These are phyloP conservation scores for Protaetia brevitarsis DNA, from an alignment of 1,140 invertebrate genomes.

Conservation along the genomic window DNA sequence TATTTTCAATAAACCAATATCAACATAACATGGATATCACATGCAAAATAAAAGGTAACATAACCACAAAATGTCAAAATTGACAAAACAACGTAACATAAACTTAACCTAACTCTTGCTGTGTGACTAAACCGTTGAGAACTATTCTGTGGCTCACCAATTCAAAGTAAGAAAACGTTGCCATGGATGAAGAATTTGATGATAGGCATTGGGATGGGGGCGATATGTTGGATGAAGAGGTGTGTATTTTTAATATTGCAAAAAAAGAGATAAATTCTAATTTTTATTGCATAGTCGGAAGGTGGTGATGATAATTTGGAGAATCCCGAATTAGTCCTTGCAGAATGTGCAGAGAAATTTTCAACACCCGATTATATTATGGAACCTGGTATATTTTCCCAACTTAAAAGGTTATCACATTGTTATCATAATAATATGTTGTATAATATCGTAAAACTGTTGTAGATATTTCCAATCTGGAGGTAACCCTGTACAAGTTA, in stretches of 20 bases:
- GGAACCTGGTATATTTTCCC: slow-evolving; percentile 94
- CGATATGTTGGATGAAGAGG: slow-evolving; percentile 37
- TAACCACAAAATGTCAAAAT: no score
- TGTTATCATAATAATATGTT: not conserved
- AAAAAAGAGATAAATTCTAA: no score
- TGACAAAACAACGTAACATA: no score
- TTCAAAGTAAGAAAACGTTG: not conserved
- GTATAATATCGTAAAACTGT: slow-evolving; percentile 21
- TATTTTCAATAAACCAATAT: no score
- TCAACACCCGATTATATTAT: slow-evolving; percentile 94
- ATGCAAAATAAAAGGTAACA: no score
- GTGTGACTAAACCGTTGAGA: not conserved
- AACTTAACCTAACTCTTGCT: no score
- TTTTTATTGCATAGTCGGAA: slow-evolving; percentile 45
- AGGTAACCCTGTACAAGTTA: slow-evolving; percentile 93
- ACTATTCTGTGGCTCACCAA: not conserved
- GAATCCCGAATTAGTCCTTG: slow-evolving; percentile 79
- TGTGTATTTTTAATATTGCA: no score
- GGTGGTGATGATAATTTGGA: slow-evolving; percentile 70
- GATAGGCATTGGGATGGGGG: slow-evolving; percentile 40
- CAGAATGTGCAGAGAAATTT: slow-evolving; percentile 88
- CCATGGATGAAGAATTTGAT: slow-evolving; percentile 44
- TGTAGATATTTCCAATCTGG: slow-evolving; percentile 90
- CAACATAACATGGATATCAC: no score
- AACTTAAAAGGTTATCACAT: slow-evolving; percentile 72